Conservation (phyloP, 2,888 invertebrate species). For the Nowickia ferox region DNA sequence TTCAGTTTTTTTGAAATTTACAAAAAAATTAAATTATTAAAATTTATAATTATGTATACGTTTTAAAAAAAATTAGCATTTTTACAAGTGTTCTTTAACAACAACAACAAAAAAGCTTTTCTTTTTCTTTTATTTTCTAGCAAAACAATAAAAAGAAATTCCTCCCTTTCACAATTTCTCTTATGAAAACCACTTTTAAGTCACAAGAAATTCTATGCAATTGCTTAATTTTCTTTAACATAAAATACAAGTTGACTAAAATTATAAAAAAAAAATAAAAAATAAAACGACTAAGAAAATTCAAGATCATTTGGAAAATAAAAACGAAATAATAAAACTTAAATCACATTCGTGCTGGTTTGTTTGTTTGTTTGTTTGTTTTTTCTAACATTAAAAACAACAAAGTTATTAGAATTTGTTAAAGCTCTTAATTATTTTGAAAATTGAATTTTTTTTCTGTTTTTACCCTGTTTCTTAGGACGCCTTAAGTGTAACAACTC, state of each 20-base stretch:
- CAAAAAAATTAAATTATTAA: conserved; percentile 54
- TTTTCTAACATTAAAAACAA: conserved; percentile 58
- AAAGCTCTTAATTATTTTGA: conserved; percentile 44
- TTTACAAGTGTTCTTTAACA: conserved; percentile 16
- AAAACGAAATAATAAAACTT: conserved; percentile 62
- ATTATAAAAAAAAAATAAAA: conserved; percentile 75
- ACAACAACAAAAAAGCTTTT: conserved; percentile 58
- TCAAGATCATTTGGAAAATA: conserved; percentile 82
- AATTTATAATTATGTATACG: conserved; percentile 25
- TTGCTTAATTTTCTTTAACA: conserved; percentile 57
- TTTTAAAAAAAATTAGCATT: conserved; percentile 60
- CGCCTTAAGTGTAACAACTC: conserved; percentile 59
- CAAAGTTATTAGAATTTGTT: not conserved
- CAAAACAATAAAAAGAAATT: conserved; percentile 13
- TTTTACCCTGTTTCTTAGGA: conserved; percentile 42
- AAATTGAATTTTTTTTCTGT: conserved; percentile 8
- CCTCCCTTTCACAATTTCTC: not conserved
- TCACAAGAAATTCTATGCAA: conserved; percentile 71
- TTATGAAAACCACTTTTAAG: conserved; percentile 48
- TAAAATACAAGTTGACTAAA: conserved; percentile 71
- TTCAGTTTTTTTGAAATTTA: conserved; percentile 65
- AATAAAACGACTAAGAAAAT: conserved; percentile 81
- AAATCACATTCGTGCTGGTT: conserved; percentile 74
- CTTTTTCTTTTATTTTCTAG: conserved; percentile 23
- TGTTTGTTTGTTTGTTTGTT: not conserved